Evolutionary conservation across 2,113 vertebrate species (phyloP).

Genomic region (Bos indicus): DNA sequence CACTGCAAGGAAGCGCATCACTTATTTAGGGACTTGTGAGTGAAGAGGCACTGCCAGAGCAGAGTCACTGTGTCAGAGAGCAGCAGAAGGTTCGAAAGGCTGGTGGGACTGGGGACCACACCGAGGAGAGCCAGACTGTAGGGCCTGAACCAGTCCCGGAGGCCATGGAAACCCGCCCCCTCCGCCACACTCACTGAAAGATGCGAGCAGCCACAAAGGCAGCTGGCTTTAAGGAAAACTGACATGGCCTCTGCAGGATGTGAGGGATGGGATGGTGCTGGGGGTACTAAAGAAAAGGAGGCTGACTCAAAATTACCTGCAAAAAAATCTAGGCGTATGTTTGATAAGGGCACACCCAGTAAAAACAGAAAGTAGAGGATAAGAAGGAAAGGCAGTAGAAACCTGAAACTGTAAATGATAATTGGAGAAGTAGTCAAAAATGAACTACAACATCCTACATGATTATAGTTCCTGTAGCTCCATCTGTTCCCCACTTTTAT

Average conservation of each 20-base stretch:
- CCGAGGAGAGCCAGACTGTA: neutral
- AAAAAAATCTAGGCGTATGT: neutral
- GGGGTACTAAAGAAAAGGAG: neutral
- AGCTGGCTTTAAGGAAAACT: neutral
- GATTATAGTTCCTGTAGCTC: neutral
- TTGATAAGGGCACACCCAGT: neutral
- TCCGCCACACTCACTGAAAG: neutral
- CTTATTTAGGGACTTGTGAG: neutral
- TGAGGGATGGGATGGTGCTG: neutral
- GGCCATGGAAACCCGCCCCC: neutral
- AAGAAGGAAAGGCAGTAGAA: neutral
- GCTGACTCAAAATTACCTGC: neutral
- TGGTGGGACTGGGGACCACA: neutral
- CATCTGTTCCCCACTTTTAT: neutral
- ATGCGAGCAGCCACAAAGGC: neutral
- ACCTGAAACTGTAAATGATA: neutral
- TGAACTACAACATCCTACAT: neutral
- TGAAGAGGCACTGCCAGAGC: neutral
- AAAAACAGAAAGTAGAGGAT: neutral
- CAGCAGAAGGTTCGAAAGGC: neutral
- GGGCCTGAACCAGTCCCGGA: neutral
- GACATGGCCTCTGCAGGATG: fast-evolving
- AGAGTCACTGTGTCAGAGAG: neutral
- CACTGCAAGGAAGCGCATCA: neutral
- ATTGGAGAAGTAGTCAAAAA: neutral